Base-by-base conservation (phyloP, 2,113 vertebrate genomes). In the Hippocampus abdominalis region DNA sequence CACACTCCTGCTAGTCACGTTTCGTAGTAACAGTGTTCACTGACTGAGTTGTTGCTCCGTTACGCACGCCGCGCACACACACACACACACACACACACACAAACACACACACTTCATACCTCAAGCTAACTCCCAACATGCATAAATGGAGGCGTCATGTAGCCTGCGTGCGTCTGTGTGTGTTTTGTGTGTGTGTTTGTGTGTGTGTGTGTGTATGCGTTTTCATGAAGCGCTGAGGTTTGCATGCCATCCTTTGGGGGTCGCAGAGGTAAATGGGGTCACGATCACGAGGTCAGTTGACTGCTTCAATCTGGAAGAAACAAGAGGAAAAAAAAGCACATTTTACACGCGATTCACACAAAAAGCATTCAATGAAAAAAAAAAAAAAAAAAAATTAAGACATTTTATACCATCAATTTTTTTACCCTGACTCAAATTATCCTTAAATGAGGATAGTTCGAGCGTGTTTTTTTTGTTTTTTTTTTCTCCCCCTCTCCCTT, bases 241-340 rank as follows among this genome's bases (percentile, higher is more conserved):
- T 78, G 75, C 75, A 61, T 68, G 81, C 70, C 76, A 77, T 81
- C 80, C 75, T 73, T 73, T 63, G 63, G 12, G 12, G 69, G 70
- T 81, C 59, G 64, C 70, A 60, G 56, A 76, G 57, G 57, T 60
- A 32, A 60, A 60, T 8, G 86, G 82, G 4, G 70, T 76, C 79
- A 78, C 73, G 8, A 66, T 77, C 64, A 27, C 5, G 56, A 75
- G 66, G 69, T 73, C 21, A 29, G 66, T 62, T 2, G 65, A 32
- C 64, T 75, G 67, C 69, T 74, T 90, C 83, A 90, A 68, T 90
- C 89, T 90, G 84, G 64, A 86, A 89, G 53, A 88, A 51, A 84
- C 0, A 16, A 79, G n/a, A 68, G 64, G 64, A 13, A 66, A 25
- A 68, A n/a, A 64, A 21, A 62, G 11, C 16, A 25, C 44, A 29